These are phyloP conservation scores for Genyomyrus donnyi DNA, from an alignment of 2,113 vertebrate species.

Conservation along the genomic window DNA sequence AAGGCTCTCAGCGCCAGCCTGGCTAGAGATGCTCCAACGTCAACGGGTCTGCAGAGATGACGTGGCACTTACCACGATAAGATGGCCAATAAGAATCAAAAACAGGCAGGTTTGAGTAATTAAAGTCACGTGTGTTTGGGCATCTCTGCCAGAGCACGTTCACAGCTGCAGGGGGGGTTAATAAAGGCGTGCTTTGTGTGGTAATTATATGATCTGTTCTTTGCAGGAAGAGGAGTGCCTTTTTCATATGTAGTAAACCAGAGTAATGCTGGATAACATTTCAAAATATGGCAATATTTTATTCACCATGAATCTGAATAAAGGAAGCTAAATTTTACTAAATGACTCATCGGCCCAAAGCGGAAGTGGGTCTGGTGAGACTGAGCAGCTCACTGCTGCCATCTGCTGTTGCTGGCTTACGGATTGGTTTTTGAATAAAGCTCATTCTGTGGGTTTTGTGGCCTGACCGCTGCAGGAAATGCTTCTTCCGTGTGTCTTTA, in stretches of 20 bases:
- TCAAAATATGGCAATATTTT: not conserved
- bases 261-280: slow-evolving; percentile 24
- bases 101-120: not conserved
- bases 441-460: not conserved
- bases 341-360: not conserved
- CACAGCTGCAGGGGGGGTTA: not conserved
- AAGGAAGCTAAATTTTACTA: slow-evolving; percentile 21
- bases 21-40: not conserved
- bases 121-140: not conserved
- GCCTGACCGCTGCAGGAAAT: not conserved
- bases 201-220: slow-evolving; percentile 35
- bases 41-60: not conserved
- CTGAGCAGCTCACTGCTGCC: not conserved
- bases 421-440: slow-evolving; percentile 34
- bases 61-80: not conserved
- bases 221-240: slow-evolving; percentile 58
- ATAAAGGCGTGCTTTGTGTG: not conserved
- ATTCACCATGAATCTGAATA: slow-evolving; percentile 19
- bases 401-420: slow-evolving; percentile 1
- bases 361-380: not conserved
- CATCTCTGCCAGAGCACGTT: not conserved
- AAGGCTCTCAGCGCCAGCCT: not conserved
- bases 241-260: slow-evolving; percentile 60
- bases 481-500: not conserved
- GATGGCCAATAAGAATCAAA: not conserved